Percentiles rank a stretch among this genome's conserved stretches.
These are phyloP conservation scores for Eupithecia tripunctaria DNA, from an alignment of 2,888 invertebrate species.

Conservation along the genomic window DNA sequence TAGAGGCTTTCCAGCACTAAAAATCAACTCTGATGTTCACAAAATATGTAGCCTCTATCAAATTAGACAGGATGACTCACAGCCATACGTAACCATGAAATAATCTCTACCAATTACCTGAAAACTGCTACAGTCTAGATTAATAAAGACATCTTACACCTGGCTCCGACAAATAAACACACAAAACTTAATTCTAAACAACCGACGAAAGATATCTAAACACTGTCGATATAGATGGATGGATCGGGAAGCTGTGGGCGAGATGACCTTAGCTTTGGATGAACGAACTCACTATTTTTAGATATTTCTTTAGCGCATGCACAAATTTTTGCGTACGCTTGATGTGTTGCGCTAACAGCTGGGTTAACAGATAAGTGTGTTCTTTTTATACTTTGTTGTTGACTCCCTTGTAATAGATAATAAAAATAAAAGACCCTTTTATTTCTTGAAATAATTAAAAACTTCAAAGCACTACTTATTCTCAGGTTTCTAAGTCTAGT, in stretches of 20 bases:
- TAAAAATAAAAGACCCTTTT: too few relatives aligned
- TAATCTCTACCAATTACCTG: background rate
- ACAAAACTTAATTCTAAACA: conserved; percentile 72
- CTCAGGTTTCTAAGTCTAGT: too few relatives aligned
- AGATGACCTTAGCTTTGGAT: conserved; percentile 56
- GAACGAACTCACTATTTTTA: conserved; percentile 80
- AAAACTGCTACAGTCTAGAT: conserved; percentile 20
- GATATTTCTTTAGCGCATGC: conserved; percentile 68
- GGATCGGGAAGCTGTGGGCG: conserved; percentile 41
- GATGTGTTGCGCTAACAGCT: conserved; percentile 37
- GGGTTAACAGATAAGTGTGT: conserved; percentile 15
- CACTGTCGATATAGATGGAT: conserved; percentile 51
- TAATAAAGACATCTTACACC: conserved; percentile 40
- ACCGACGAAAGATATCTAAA: conserved; percentile 74
- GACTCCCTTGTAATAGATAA: background rate
- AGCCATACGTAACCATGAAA: background rate
- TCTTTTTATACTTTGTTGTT: background rate
- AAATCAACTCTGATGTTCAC: background rate
- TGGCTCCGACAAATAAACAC: conserved; percentile 57
- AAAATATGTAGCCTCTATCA: background rate
- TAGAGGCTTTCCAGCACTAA: background rate
- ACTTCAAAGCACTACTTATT: too few relatives aligned
- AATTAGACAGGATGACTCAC: background rate
- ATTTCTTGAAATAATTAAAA: too few relatives aligned
- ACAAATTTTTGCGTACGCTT: conserved; percentile 62